These are phyloP conservation scores for Callochromis pleurospilus DNA, from an alignment of 2,113 vertebrate genomes.

Conservation along the genomic window DNA sequence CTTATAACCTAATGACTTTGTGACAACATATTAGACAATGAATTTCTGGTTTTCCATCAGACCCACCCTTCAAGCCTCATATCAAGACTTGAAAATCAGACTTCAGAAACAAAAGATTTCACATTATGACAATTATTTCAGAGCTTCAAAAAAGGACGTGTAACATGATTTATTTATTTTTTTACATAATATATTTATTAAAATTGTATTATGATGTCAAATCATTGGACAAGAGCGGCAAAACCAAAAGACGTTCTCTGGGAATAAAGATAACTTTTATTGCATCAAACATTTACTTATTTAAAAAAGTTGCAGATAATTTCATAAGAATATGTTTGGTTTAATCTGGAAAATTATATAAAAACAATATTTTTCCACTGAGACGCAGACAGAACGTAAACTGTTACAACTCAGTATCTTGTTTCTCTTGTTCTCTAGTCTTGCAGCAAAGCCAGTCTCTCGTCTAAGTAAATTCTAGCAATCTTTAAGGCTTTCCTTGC, in stretches of 20 bases:
- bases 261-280: not conserved
- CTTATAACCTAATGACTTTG: not conserved
- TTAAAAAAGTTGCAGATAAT: fast-evolving
- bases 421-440: not conserved
- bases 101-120: not conserved
- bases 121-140: fast-evolving
- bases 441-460: not conserved
- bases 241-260: fast-evolving
- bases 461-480: fast-evolving
- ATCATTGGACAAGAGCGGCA: not conserved
- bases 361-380: not conserved
- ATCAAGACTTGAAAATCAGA: not conserved
- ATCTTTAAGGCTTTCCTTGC: not conserved
- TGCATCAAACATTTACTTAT: not conserved
- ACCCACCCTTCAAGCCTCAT: fast-evolving
- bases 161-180: not conserved
- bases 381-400: fast-evolving
- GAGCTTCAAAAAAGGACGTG: fast-evolving
- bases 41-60: not conserved
- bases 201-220: not conserved
- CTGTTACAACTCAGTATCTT: not conserved
- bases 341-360: not conserved
- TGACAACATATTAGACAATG: not conserved
- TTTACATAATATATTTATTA: not conserved
- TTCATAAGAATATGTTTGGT: not conserved